Evolutionary conservation across 2,113 vertebrate genomes (phyloP), one percentile per base, ranked within the genome.

Genomic region (Ammodytes dubius): DNA sequence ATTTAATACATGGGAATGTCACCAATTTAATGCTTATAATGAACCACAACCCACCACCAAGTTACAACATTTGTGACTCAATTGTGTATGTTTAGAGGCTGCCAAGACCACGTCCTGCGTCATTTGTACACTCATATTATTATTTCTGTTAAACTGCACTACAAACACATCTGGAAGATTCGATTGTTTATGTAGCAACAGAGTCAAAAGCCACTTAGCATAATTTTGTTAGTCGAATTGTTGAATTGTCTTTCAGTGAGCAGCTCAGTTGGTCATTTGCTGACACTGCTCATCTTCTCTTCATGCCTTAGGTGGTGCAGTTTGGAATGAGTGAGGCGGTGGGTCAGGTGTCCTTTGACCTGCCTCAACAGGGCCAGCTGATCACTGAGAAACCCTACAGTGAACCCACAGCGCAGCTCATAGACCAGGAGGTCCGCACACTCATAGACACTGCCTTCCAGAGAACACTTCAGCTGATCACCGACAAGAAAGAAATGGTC

Each of bases 301-400:
- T 73, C 39, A 19, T 74, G 19, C 64, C 77, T 85, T 17, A 92
- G 98, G 97, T 99, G 69, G 96, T 99, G 59, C 97, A 99, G 92
- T 99, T 99, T 88, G 98, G 98, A 59, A 99, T 99, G 98, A 99
- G 96, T 68, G 95, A 97, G 47, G 97, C 96, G 70, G 96, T 99
- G 46, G 98, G 98, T 15, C 98, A 97, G 89, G 94, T 99, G 84
- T 99, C 97, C 64, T 99, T 99, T 67, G 97, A 99, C 81, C 95
- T 97, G 14, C 97, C 96, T 4, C 96, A 96, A 9, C 96, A 96
- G 91, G 97, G 96, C 2, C 95, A 96, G 69, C 86, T 96, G 89
- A 93, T 97, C 0, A 88, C 96, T 14, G 97, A 98, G 92, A 99
- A 99, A 73, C 98, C 98, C 15, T 99, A 96, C 77, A 98, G 98